Conservation (phyloP, 2,888 invertebrate genomes). For the Ochropleura plecta region DNA sequence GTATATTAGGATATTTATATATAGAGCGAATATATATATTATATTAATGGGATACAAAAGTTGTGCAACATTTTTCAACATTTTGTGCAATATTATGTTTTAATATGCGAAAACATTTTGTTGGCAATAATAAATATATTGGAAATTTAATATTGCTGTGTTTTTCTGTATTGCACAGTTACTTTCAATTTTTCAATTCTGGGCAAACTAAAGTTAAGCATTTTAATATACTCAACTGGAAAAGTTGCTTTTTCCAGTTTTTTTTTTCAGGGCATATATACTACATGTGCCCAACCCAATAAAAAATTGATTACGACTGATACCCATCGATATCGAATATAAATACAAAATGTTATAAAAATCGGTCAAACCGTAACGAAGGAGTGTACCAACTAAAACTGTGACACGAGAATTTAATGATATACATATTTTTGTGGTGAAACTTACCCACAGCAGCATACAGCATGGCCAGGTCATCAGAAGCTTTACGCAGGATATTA, state of each 20-base stretch:
- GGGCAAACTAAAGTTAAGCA: not conserved
- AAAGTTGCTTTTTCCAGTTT: not conserved
- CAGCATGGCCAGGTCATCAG: constrained; percentile 79
- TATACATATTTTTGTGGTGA: not conserved
- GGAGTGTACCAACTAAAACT: no score
- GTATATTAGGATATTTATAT: not conserved
- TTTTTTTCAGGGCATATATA: not conserved
- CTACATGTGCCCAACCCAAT: no score
- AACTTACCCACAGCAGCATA: constrained; percentile 80
- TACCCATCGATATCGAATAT: no score
- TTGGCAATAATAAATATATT: not conserved
- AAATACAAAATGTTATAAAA: no score
- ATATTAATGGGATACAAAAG: not conserved
- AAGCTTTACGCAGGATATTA: constrained; percentile 74
- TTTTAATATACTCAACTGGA: not conserved
- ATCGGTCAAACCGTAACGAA: no score
- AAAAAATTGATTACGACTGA: no score
- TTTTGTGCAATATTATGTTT: not conserved
- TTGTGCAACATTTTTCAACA: not conserved
- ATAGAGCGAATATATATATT: not conserved
- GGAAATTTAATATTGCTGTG: not conserved
- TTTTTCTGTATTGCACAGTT: not conserved
- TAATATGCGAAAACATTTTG: not conserved
- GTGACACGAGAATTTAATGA: no score
- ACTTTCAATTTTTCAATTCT: not conserved